Evolutionary conservation across 2,797 vertebrate genomes (phyloP).

Genomic region (Muscicapa comitata): DNA sequence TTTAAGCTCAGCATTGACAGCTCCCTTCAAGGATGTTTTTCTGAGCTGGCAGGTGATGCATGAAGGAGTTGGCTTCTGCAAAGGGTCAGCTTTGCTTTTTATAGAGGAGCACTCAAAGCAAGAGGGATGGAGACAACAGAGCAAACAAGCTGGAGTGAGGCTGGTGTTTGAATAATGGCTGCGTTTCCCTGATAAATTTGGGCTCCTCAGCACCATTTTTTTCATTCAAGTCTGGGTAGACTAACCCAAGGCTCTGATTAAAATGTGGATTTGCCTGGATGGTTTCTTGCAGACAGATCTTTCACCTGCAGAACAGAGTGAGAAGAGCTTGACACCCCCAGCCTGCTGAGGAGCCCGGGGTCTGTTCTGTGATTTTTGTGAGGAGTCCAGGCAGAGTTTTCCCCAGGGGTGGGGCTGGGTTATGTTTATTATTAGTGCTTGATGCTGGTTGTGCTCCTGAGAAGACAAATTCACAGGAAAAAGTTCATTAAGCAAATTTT

Average conservation of each 20-base stretch:
- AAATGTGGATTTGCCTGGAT: background rate
- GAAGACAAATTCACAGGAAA: background rate
- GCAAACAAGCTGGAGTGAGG: background rate
- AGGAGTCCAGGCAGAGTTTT: background rate
- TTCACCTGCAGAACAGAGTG: background rate
- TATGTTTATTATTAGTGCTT: accelerated
- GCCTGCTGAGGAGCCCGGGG: background rate
- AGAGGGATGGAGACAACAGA: background rate
- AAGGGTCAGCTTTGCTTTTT: background rate
- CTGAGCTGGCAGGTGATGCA: background rate
- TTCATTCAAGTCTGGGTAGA: background rate
- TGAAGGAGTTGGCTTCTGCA: background rate
- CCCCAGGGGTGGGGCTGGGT: no score
- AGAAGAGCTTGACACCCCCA: background rate
- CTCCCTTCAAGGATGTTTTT: background rate
- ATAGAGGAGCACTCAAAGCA: background rate
- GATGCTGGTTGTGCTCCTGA: background rate
- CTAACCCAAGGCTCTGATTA: background rate
- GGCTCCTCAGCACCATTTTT: background rate
- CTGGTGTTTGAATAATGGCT: background rate
- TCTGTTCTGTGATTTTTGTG: background rate
- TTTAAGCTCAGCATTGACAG: background rate
- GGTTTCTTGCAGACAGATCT: background rate
- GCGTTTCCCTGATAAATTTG: accelerated
- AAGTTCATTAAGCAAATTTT: background rate